phyloP scores from a whole-genome alignment of 2,797 vertebrate genomes.

The Sarcoramphus papa region DNA sequence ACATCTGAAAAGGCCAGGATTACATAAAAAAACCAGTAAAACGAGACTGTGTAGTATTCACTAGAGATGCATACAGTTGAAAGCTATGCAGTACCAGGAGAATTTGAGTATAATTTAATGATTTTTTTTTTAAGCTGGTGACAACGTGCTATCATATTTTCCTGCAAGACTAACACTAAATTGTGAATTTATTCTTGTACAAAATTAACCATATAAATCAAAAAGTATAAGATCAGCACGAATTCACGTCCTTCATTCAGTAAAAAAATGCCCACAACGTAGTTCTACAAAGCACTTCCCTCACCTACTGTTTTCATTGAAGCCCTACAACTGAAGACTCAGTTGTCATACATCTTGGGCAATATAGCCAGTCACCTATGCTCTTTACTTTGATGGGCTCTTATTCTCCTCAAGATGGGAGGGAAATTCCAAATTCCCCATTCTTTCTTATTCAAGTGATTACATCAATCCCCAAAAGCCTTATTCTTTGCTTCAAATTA shows the following conservation, averaged over 20 bases:
- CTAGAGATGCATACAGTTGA: not conserved
- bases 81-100: not conserved
- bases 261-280: not conserved
- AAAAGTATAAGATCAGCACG: not conserved
- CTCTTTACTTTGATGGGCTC: not conserved
- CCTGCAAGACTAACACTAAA: not conserved
- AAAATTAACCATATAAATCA: not conserved
- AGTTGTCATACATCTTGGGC: not conserved
- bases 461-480: not conserved
- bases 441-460: not conserved
- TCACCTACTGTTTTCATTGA: not conserved
- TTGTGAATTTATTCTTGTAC: not conserved
- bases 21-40: slow-evolving; percentile 23
- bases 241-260: not conserved
- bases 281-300: not conserved
- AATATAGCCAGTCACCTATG: accelerated
- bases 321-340: not conserved
- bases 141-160: not conserved
- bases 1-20: not conserved
- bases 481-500: not conserved
- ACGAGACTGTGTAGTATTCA: not conserved
- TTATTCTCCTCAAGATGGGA: not conserved
- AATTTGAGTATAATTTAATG: not conserved
- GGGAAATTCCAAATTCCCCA: not conserved
- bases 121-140: not conserved